Base-by-base conservation (phyloP, 1,140 invertebrate genomes). In the Nasonia giraulti region DNA sequence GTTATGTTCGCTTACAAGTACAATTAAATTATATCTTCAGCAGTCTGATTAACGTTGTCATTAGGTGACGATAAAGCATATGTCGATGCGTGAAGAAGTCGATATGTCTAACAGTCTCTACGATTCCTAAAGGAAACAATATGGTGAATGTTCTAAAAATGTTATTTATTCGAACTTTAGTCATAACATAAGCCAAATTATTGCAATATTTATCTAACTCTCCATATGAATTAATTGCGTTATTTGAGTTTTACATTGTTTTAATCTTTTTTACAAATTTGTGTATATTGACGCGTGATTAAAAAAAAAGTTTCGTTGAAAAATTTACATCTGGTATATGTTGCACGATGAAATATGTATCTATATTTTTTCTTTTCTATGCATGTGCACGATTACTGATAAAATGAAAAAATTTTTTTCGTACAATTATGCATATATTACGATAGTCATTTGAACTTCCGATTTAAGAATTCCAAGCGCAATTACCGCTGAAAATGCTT, bases 61-160 rank as follows among this genome's bases (percentile, higher is more conserved):
- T 23, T 40, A 23, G 66, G 27, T 71, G 2, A 40, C 50, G 44
- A 75, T 47, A n/a, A 66, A 84, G 23, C 23, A 44, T 33, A 44
- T 47, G 66, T 75, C 6, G 20, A 66, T 84, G 33, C 31, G 31
- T 50, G 17, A 33, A 23, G 69, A 68, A 10, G 12, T 84, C 50
- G 71, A 85, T 85, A 81, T 85, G 71, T 85, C 55, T 85, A 85
- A 81, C n/a, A 85, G 40, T 68, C 71, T 84, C 77, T 85, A 81
- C n/a, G 20, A 69, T 76, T 68, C 66, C 17, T 81, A 50, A 77
- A 27, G 10, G 31, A n/a, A 33, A 44, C 40, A 14, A 40, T n/a
- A 75, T 75, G 7, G 1, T 75, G 31, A 33, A 12, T 44, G 10
- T 74, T 74, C 17, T 75, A 75, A 62, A 31, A 75, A 81, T 27